Evolutionary conservation across 37 sponge, comb jelly and placozoan species (phyloP).

Genomic region (Cladorhizidae sp.): DNA sequence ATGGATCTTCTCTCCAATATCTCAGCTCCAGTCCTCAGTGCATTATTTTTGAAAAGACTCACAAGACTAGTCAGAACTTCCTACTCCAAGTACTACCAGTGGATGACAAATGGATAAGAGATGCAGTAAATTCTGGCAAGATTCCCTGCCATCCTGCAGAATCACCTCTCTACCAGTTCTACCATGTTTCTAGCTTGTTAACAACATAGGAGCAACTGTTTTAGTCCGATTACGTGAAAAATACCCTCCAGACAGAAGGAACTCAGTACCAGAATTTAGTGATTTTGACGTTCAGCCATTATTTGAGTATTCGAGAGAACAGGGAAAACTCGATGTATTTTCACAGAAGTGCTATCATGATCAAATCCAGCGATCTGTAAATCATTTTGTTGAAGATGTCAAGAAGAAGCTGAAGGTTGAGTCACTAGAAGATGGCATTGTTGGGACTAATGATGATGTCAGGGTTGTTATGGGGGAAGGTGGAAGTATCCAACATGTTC

Average conservation of each 20-base stretch:
- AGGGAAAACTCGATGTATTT: slow-evolving; percentile 24
- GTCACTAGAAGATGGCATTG: slow-evolving; percentile 30
- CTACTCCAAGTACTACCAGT: slow-evolving; percentile 63
- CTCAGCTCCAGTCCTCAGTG: slow-evolving; percentile 35
- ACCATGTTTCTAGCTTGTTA: slow-evolving; percentile 33
- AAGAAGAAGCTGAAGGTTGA: slow-evolving; percentile 16
- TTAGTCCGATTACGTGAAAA: not conserved
- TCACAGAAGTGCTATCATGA: slow-evolving; percentile 12
- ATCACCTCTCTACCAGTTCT: not conserved
- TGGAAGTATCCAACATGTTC: slow-evolving; percentile 43
- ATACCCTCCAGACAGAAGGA: not conserved
- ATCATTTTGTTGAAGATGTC: not conserved
- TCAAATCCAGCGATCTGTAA: not conserved
- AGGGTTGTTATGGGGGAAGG: slow-evolving; percentile 54
- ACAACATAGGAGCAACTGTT: not conserved
- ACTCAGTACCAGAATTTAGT: not conserved
- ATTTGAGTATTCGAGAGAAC: slow-evolving; percentile 2
- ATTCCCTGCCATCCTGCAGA: slow-evolving; percentile 33
- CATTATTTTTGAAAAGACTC: slow-evolving; percentile 67
- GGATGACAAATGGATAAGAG: slow-evolving; percentile 65
- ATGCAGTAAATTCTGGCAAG: slow-evolving; percentile 47
- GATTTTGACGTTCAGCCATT: slow-evolving; percentile 8
- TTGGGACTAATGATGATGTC: slow-evolving; percentile 32
- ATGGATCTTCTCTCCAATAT: slow-evolving; percentile 47
- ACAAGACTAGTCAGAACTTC: slow-evolving; percentile 68